phyloP scores from a whole-genome alignment of 2,113 vertebrate species.

The Psittacula cyanocephala region DNA sequence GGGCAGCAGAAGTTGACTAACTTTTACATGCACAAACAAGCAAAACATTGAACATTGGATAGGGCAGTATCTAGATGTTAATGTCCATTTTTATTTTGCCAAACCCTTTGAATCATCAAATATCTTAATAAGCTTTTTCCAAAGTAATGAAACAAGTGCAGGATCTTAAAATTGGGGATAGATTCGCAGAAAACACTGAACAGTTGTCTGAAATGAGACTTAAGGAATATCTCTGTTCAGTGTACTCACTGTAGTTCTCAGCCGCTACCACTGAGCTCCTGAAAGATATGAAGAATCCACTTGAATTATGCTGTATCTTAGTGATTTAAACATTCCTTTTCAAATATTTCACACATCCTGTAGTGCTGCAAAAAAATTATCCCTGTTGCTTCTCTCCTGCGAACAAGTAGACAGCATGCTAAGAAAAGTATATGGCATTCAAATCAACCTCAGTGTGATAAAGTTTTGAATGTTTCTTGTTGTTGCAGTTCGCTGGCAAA shows the following conservation, averaged over 20 bases:
- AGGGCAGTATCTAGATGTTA: not conserved
- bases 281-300: not conserved
- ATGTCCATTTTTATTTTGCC: not conserved
- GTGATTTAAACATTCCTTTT: constrained; percentile 34
- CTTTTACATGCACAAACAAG: not conserved
- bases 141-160: not conserved
- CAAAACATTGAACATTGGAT: not conserved
- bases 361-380: constrained; percentile 12
- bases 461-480: not conserved
- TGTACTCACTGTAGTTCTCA: not conserved
- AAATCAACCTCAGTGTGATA: not conserved
- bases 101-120: not conserved
- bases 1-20: not conserved
- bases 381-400: not conserved
- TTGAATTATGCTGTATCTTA: constrained; percentile 14
- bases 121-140: not conserved
- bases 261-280: not conserved
- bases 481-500: not conserved
- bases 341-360: not conserved
- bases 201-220: not conserved
- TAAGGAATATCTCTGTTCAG: not conserved
- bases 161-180: not conserved
- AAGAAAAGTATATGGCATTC: constrained; percentile 37
- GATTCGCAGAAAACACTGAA: not conserved
- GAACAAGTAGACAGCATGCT: constrained; percentile 21